Evolutionary conservation across 2,888 invertebrate genomes (phyloP).

Genomic region (Girardia tigrina): DNA sequence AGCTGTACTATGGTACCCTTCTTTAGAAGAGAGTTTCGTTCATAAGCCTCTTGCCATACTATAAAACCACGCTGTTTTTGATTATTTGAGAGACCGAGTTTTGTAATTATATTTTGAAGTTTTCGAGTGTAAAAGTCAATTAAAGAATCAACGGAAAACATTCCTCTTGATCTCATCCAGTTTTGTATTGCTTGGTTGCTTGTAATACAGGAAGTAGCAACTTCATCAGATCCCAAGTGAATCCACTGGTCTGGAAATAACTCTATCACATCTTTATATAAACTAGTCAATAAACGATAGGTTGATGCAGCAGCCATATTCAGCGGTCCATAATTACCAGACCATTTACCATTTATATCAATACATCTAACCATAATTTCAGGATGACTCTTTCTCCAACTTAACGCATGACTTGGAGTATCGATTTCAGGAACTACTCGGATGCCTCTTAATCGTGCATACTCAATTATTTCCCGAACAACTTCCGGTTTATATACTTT

Average conservation of each 20-base stretch:
- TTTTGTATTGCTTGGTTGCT: background rate
- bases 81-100: slow-evolving; percentile 27
- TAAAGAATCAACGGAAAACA: slow-evolving; percentile 3
- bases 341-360: slow-evolving; percentile 21
- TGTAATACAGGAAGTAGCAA: slow-evolving; percentile 50
- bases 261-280: slow-evolving; percentile 60
- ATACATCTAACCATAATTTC: slow-evolving; percentile 56
- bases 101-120: slow-evolving; percentile 42
- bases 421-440: slow-evolving; percentile 79
- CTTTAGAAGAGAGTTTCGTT: slow-evolving; percentile 39
- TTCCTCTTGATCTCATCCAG: slow-evolving; percentile 5
- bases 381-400: slow-evolving; percentile 3
- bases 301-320: slow-evolving; percentile 45
- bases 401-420: slow-evolving; percentile 56
- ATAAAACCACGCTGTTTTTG: slow-evolving; percentile 41
- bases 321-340: background rate
- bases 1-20: slow-evolving; percentile 47
- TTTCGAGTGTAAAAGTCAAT: slow-evolving; percentile 38
- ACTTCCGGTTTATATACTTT: slow-evolving; percentile 57
- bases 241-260: slow-evolving; percentile 67
- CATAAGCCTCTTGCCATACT: slow-evolving; percentile 50
- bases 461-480: slow-evolving; percentile 59
- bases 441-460: slow-evolving; percentile 66
- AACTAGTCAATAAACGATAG: slow-evolving; percentile 58
- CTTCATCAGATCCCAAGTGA: slow-evolving; percentile 87